These are phyloP conservation scores for Dolichoris vasculosae DNA, from an alignment of 1,140 invertebrate genomes.

Conservation along the genomic window DNA sequence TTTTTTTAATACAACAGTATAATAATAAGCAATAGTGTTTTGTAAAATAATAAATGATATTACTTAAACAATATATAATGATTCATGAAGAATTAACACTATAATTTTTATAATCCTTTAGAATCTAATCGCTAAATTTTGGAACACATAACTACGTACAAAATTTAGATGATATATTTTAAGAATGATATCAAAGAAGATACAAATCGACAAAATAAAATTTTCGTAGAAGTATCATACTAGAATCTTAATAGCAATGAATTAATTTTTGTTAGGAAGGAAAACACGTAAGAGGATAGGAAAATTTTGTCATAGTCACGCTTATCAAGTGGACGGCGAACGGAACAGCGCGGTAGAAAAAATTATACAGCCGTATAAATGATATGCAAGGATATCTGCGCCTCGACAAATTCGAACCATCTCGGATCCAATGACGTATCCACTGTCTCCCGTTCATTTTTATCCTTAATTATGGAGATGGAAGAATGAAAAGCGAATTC, in stretches of 20 bases:
- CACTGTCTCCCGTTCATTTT: background rate
- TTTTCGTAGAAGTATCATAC: background rate
- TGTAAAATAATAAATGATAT: no score
- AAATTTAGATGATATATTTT: no score
- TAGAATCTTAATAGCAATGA: background rate
- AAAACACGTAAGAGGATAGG: background rate
- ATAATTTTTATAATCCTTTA: no score
- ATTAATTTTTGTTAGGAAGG: background rate
- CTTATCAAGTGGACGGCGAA: background rate
- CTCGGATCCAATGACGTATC: background rate
- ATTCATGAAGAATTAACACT: no score
- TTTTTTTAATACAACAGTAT: no score
- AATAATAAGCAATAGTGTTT: no score
- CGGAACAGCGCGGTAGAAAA: background rate
- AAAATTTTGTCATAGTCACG: background rate
- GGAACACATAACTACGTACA: no score
- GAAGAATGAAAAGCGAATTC: conserved; percentile 31
- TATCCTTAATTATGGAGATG: conserved; percentile 52
- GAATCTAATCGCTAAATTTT: no score
- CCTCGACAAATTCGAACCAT: background rate
- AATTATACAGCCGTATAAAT: background rate
- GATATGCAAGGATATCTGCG: conserved; percentile 26
- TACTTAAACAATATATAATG: no score
- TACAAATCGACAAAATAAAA: no score
- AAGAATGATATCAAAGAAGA: no score